Evolutionary conservation across 2,888 invertebrate genomes (phyloP).

Genomic region (Leptarthrus brevirostris): DNA sequence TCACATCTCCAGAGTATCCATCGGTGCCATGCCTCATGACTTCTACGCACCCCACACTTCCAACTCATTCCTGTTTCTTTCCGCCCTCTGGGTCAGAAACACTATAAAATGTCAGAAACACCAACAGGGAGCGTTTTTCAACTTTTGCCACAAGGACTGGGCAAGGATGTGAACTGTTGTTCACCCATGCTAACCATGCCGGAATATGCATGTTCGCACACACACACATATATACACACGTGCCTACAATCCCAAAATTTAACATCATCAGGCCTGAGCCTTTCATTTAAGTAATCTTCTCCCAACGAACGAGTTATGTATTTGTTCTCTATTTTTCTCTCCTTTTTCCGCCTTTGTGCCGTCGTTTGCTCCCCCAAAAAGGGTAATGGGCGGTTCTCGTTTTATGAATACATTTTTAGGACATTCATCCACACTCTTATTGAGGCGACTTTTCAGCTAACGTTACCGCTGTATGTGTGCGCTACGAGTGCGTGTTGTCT

Average conservation of each 20-base stretch:
- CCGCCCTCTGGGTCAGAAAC: slow-evolving; percentile 34
- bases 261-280: slow-evolving; percentile 24
- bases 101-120: slow-evolving; percentile 38
- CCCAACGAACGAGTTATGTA: slow-evolving; percentile 42
- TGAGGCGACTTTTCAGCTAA: slow-evolving; percentile 33
- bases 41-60: background rate
- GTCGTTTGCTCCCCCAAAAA: slow-evolving; percentile 21
- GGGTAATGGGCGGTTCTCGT: slow-evolving; percentile 42
- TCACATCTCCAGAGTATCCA: slow-evolving; percentile 1
- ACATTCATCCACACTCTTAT: slow-evolving; percentile 41
- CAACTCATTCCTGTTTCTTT: background rate
- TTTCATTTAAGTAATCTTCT: slow-evolving; percentile 45
- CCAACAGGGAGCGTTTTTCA: slow-evolving; percentile 30
- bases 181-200: slow-evolving; percentile 4
- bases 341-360: slow-evolving; percentile 28
- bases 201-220: background rate
- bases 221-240: background rate
- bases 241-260: background rate
- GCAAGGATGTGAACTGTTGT: slow-evolving; percentile 29
- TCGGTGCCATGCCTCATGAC: background rate
- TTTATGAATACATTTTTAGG: slow-evolving; percentile 47
- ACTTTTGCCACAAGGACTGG: slow-evolving; percentile 40
- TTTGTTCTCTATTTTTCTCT: slow-evolving; percentile 47
- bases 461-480: background rate
- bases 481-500: slow-evolving; percentile 37